Evolutionary conservation across 2,113 vertebrate species (phyloP), one percentile per base, ranked within the genome.

Genomic region (Mola mola): DNA sequence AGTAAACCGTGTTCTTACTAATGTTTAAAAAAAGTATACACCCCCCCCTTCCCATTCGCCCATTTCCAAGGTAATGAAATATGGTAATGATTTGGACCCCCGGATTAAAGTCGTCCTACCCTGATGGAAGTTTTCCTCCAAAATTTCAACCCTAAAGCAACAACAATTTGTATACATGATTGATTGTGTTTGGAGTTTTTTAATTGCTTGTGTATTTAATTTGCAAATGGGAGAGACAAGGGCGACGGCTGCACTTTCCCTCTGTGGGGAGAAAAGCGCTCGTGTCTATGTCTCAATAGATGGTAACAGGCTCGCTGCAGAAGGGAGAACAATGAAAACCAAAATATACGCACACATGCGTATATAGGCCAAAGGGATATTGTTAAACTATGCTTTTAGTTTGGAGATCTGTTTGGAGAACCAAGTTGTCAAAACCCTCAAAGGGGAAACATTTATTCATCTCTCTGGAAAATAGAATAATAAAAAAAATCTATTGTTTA

Each of bases 181-280:
- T 91, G 87, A 82, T 78, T 89, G 86, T 88, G 90, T 91, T 91
- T 86, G 78, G 83, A 44, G 15, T 81, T 84, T 85, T 89, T 88
- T 87, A 89, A 90, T 89, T 91, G 88, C 84, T 86, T 89, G 65
- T 87, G 85, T 86, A 86, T 91, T 92, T 90, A 90, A 90, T 92
- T 92, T 88, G 83, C 85, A 80, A 90, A 82, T 82, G 68, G 46
- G 38, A 72, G 70, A 85, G 79, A 82, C 65, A 63, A 55, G 70
- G 72, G 66, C 72, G 46, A 56, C 67, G 57, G 49, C 50, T 58
- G 80, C 72, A 74, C 56, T 68, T 83, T 42, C 43, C 38, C 76
- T 82, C 26, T 75, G 72, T 61, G 60, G 38, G 46, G 79, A 79
- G 48, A 50, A 62, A 66, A 58, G 24, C 46, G 59, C 50, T 46